Conservation (phyloP, 2,888 invertebrate genomes). For the Phasia obesa region DNA sequence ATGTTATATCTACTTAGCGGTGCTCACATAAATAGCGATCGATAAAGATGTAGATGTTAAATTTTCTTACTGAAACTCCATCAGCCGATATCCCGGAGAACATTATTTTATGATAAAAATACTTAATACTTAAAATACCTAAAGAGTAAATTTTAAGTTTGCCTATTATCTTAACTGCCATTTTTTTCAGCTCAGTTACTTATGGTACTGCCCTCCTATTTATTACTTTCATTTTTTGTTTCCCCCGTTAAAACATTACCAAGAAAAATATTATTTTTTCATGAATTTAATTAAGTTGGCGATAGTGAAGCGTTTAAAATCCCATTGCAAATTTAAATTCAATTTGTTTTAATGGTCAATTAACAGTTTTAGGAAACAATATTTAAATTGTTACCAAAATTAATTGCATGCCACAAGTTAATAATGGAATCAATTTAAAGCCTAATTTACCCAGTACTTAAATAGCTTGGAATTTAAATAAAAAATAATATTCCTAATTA, state of each 20-base stretch:
- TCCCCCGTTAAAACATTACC: background rate
- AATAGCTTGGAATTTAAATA: background rate
- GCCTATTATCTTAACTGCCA: too few species aligned
- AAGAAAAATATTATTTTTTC: background rate
- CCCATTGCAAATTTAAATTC: conserved; percentile 7
- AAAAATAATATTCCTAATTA: background rate
- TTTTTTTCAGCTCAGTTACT: too few species aligned
- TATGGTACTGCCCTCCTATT: too few species aligned
- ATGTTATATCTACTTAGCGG: too few species aligned
- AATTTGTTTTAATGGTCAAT: conserved; percentile 41
- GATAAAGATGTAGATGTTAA: too few species aligned
- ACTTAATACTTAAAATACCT: too few species aligned
- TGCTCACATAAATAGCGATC: too few species aligned
- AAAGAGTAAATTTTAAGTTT: too few species aligned
- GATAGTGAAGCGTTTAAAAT: conserved; percentile 5
- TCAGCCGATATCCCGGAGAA: too few species aligned
- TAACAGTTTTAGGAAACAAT: conserved; percentile 36
- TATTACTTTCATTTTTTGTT: background rate
- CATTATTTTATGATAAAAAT: too few species aligned
- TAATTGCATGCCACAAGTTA: conserved; percentile 26
- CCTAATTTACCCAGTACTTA: background rate
- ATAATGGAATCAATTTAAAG: background rate
- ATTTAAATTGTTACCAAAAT: conserved; percentile 10
- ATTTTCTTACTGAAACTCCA: too few species aligned
- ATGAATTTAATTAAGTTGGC: background rate